Percentiles rank a stretch among this genome's conserved stretches.
phyloP scores from a whole-genome alignment of 2,113 vertebrate species.

The Xiphophorus couchianus region DNA sequence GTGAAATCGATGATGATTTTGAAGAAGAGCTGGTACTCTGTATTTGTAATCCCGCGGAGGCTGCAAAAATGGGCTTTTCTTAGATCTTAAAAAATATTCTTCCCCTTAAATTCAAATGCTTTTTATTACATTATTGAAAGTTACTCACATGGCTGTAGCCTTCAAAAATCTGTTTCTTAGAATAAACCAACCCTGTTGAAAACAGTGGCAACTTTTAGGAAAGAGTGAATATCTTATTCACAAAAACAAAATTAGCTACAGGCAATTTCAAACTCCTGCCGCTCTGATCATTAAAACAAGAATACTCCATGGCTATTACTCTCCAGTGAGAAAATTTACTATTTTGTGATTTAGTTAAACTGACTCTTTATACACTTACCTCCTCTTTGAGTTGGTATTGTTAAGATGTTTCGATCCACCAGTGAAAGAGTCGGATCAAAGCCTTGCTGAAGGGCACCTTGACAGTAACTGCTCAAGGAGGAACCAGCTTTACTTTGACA shows the following conservation, averaged over 20 bases:
- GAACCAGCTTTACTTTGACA: constrained; percentile 37
- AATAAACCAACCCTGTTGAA: neutral
- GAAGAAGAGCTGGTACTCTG: too few species aligned
- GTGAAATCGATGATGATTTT: too few species aligned
- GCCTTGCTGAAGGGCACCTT: constrained; percentile 50
- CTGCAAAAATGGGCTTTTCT: too few species aligned
- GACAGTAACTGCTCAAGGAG: constrained; percentile 36
- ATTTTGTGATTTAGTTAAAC: constrained; percentile 3
- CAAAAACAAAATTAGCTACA: neutral
- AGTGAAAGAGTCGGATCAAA: constrained; percentile 2
- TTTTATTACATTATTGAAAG: too few species aligned
- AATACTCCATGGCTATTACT: neutral
- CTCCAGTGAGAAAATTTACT: neutral
- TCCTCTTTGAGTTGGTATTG: neutral
- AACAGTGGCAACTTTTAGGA: too few species aligned
- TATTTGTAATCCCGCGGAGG: too few species aligned
- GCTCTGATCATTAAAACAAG: neutral
- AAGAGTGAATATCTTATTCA: too few species aligned
- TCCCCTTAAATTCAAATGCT: too few species aligned
- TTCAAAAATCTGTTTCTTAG: neutral
- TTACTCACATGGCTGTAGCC: too few species aligned
- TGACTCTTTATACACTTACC: constrained; percentile 13
- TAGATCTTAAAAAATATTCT: too few species aligned
- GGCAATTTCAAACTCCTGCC: neutral
- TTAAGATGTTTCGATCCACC: constrained; percentile 5